These are phyloP conservation scores for Arvicanthis niloticus DNA, from an alignment of 2,113 vertebrate genomes.

Conservation along the genomic window DNA sequence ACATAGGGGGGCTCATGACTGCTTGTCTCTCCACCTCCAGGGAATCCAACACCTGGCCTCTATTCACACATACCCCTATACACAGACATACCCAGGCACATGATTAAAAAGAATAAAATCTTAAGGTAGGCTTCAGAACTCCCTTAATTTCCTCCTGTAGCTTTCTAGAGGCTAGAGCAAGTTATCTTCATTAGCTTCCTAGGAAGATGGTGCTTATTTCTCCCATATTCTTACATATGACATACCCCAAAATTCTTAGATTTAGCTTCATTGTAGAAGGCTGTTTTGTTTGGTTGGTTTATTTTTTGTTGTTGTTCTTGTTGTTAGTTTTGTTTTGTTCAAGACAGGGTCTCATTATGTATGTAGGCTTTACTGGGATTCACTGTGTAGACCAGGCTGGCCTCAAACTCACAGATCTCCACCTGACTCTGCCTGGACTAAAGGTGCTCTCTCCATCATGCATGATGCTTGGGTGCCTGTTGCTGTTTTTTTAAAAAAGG, in stretches of 20 bases:
- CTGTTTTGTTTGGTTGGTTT: background rate
- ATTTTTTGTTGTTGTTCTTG: background rate
- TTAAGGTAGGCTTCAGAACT: background rate
- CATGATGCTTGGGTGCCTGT: background rate
- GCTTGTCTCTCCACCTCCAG: background rate
- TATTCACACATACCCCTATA: background rate
- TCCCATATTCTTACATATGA: background rate
- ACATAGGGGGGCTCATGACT: background rate
- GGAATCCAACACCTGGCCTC: background rate
- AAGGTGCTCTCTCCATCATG: background rate
- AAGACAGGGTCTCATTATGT: background rate
- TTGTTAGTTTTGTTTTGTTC: background rate
- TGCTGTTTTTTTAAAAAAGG: background rate
- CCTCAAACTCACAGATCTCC: background rate
- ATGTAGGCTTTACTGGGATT: background rate
- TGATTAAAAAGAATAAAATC: background rate
- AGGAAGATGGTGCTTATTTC: background rate
- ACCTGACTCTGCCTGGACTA: background rate
- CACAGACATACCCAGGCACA: background rate
- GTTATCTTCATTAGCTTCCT: background rate
- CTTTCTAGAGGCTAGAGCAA: background rate
- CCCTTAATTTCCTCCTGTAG: background rate
- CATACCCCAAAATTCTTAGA: background rate
- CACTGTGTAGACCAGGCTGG: background rate
- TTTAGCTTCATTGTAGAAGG: background rate